Percentiles rank a stretch among this genome's conserved stretches.
Evolutionary conservation across 2,888 invertebrate genomes (phyloP).

Genomic region (Stenoptilia bipunctidactyla): DNA sequence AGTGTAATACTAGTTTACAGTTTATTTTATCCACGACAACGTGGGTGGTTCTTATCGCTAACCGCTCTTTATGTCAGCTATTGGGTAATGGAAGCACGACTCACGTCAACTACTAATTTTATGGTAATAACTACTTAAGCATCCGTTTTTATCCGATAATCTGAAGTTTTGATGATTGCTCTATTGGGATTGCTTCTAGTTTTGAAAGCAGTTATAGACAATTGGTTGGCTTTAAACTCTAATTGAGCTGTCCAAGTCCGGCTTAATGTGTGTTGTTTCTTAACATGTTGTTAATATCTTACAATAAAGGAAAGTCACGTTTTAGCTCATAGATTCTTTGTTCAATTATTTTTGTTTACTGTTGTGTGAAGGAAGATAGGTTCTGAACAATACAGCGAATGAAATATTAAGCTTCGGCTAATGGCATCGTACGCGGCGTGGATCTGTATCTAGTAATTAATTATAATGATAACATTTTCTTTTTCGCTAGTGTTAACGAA

Average conservation of each 20-base stretch:
- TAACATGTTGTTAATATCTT: no score
- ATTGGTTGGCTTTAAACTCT: conserved; percentile 28
- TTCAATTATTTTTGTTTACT: no score
- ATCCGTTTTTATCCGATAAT: neutral
- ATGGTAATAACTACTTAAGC: conserved; percentile 51
- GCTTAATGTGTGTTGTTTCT: neutral
- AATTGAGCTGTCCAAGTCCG: neutral
- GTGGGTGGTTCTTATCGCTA: conserved; percentile 28
- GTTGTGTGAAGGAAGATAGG: no score
- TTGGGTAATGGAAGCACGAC: conserved; percentile 52
- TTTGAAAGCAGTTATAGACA: conserved; percentile 29
- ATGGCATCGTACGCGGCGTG: no score
- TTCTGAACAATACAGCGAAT: no score
- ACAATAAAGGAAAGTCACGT: no score
- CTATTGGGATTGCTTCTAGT: conserved; percentile 45
- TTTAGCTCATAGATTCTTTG: no score
- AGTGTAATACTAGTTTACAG: neutral
- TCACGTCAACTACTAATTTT: conserved; percentile 49
- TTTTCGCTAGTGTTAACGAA: no score
- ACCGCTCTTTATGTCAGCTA: conserved; percentile 53
- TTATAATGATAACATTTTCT: no score
- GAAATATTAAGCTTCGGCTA: no score
- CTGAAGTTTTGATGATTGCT: conserved; percentile 13
- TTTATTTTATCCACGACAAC: neutral
- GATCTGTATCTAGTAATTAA: no score